A percentile compares a stretch with the other conserved stretches of the same genome.
These are phyloP conservation scores for Zapus hudsonius DNA, from an alignment of 2,113 vertebrate species.

Conservation along the genomic window DNA sequence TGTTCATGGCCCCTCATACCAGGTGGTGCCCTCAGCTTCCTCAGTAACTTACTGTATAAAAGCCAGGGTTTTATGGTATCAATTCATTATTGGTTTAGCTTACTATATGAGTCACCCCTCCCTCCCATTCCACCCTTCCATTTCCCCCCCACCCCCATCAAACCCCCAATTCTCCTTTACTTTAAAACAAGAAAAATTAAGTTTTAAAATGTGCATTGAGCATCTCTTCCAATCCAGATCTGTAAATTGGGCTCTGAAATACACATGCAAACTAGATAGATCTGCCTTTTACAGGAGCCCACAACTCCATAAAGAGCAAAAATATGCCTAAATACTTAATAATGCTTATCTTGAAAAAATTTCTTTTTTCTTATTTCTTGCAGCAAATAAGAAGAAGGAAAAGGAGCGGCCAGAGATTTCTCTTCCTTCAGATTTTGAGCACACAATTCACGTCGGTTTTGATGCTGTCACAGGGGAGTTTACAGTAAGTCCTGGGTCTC, in stretches of 20 bases:
- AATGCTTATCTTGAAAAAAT: not conserved
- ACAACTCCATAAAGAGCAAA: not conserved
- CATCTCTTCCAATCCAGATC: not conserved
- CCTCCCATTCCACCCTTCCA: too few species aligned
- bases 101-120: too few species aligned
- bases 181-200: conserved; percentile 14
- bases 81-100: too few species aligned
- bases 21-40: too few species aligned
- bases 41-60: too few species aligned
- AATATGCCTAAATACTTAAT: conserved; percentile 1
- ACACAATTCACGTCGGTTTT: conserved; percentile 98
- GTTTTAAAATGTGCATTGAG: not conserved
- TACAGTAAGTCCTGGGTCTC: conserved; percentile 89
- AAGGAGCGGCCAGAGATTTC: conserved; percentile 95
- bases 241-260: not conserved
- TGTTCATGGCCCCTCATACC: too few species aligned
- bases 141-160: too few species aligned
- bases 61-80: too few species aligned
- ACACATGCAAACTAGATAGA: not conserved
- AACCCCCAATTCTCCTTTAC: not conserved
- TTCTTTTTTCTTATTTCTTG: conserved; percentile 35
- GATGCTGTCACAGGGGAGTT: conserved; percentile 98
- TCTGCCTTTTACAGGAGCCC: not conserved
- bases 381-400: conserved; percentile 96
- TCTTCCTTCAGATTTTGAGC: conserved; percentile 97